These are phyloP conservation scores for Characodon lateralis DNA, from an alignment of 2,797 vertebrate genomes.

Conservation along the genomic window DNA sequence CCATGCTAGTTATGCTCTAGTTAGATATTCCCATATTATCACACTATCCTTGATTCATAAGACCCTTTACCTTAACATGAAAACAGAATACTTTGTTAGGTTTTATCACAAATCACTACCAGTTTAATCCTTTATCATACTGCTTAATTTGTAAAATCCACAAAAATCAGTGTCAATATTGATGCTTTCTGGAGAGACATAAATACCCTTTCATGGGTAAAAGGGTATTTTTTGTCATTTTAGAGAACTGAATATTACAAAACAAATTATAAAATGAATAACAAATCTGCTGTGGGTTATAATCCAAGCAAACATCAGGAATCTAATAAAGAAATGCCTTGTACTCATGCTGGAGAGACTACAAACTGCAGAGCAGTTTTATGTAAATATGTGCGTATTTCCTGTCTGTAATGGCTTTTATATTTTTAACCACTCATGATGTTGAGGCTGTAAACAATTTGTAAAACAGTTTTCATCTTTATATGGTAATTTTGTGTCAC, in stretches of 20 bases:
- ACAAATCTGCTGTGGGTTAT: conserved; percentile 39
- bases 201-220: neutral
- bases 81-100: neutral
- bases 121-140: neutral
- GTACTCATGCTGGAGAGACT: conserved; percentile 21
- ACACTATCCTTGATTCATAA: too few relatives aligned
- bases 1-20: neutral
- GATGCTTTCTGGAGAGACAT: neutral
- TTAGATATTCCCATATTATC: too few relatives aligned
- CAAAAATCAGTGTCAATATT: neutral
- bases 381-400: conserved; percentile 62
- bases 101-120: neutral
- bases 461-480: conserved; percentile 23
- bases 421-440: conserved; percentile 21
- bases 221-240: neutral
- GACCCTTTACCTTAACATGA: neutral
- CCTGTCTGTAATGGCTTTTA: conserved; percentile 19
- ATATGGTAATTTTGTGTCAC: conserved; percentile 21
- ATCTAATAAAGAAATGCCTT: conserved; percentile 8
- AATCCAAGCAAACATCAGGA: conserved; percentile 26
- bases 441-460: conserved; percentile 20
- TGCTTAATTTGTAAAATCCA: neutral
- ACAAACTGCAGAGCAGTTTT: conserved; percentile 64
- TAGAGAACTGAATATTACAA: conserved; percentile 28
- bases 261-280: conserved; percentile 18